Percentiles rank a stretch among this genome's conserved stretches.
Evolutionary conservation across 2,113 vertebrate species (phyloP).

Genomic region (Silurus glanis): DNA sequence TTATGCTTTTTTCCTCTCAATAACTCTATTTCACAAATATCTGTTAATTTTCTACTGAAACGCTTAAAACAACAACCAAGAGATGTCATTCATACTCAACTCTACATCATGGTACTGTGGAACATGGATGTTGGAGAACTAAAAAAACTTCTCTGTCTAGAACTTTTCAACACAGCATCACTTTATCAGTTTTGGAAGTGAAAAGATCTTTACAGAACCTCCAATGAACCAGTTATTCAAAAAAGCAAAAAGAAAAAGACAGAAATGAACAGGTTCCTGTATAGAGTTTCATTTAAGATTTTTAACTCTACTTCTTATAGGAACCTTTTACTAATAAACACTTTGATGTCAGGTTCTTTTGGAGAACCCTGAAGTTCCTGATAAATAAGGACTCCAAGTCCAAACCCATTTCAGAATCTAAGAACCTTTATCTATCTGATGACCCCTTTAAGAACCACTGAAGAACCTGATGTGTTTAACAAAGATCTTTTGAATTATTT

Average conservation of each 20-base stretch:
- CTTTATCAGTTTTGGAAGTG: not conserved
- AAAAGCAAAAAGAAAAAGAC: not conserved
- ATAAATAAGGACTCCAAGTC: not conserved
- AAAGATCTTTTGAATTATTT: too few relatives aligned
- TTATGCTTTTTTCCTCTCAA: not conserved
- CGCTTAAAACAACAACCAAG: not conserved
- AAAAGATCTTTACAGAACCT: not conserved
- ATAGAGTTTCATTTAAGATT: not conserved
- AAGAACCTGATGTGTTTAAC: not conserved
- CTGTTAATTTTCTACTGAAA: not conserved
- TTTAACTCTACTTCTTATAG: not conserved
- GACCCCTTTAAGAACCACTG: not conserved
- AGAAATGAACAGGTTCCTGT: not conserved
- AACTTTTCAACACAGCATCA: not conserved
- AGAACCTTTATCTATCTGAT: not conserved
- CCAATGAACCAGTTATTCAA: not conserved
- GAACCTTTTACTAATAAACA: not conserved
- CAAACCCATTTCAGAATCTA: not conserved
- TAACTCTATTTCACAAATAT: not conserved
- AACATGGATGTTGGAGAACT: not conserved
- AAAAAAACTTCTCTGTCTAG: not conserved
- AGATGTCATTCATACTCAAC: not conserved
- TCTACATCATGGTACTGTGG: not conserved
- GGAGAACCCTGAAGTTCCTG: not conserved
- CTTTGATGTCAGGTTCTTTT: not conserved